These are phyloP conservation scores for Artibeus lituratus DNA, from an alignment of 2,797 vertebrate genomes.

Conservation along the genomic window DNA sequence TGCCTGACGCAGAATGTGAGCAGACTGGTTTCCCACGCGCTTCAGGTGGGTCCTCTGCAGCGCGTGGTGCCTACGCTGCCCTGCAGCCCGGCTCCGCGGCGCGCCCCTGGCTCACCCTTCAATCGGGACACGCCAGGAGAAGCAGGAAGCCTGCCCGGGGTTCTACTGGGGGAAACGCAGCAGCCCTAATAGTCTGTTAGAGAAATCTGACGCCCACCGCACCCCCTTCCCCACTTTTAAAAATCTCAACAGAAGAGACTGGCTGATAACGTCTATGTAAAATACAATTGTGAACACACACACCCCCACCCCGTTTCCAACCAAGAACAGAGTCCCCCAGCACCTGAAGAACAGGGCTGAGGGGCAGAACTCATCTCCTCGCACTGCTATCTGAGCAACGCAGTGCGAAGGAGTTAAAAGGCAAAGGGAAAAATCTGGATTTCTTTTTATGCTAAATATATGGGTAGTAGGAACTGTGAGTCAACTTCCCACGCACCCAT, in stretches of 20 bases:
- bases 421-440: not conserved
- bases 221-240: not conserved
- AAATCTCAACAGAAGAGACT: not conserved
- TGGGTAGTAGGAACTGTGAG: not conserved
- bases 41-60: accelerated
- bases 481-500: not conserved
- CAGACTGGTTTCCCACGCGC: not conserved
- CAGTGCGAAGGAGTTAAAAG: not conserved
- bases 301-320: not conserved
- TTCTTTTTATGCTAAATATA: not conserved
- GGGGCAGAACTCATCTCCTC: not conserved
- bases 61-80: too few species aligned
- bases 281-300: not conserved
- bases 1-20: not conserved
- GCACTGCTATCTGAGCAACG: not conserved
- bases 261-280: not conserved
- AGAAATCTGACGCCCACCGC: not conserved
- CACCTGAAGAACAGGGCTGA: not conserved
- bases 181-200: not conserved
- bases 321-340: not conserved
- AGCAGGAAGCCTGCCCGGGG: not conserved
- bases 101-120: not conserved
- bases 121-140: not conserved
- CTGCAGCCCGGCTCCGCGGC: too few species aligned
- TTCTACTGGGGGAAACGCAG: not conserved